A percentile compares a stretch with the other conserved stretches of the same genome.
Conservation (phyloP, 2,797 vertebrate species). For the Diglossa cyanea region DNA sequence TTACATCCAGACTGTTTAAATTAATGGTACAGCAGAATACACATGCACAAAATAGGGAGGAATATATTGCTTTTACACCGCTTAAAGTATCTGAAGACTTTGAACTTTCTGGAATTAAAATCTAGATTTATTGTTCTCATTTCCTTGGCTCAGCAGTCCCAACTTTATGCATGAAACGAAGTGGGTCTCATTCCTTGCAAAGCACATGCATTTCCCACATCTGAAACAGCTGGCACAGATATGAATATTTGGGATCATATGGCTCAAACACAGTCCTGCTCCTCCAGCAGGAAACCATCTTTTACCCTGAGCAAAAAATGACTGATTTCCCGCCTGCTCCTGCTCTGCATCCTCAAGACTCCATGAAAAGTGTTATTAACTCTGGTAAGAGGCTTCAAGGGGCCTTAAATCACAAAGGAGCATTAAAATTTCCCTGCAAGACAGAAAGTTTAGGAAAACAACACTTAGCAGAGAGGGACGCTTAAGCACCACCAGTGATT, state of each 20-base stretch:
- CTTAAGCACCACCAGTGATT: neutral
- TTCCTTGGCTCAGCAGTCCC: constrained; percentile 16
- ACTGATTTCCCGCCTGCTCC: neutral
- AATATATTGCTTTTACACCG: constrained; percentile 30
- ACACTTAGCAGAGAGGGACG: neutral
- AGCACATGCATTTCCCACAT: constrained; percentile 49
- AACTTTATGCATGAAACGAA: neutral
- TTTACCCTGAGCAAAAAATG: constrained; percentile 3
- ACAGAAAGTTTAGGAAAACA: neutral
- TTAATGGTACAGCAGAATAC: constrained; percentile 33
- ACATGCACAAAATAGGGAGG: neutral
- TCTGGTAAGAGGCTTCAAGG: neutral
- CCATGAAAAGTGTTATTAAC: neutral
- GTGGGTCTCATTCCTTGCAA: constrained; percentile 42
- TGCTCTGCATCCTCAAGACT: neutral
- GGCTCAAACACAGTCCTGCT: constrained; percentile 10
- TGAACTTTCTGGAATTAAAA: constrained; percentile 12
- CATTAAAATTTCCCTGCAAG: neutral
- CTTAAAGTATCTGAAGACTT: constrained; percentile 23
- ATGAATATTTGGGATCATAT: constrained; percentile 25
- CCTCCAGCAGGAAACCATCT: constrained; percentile 58
- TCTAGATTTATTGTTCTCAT: constrained; percentile 30
- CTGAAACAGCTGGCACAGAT: constrained; percentile 52
- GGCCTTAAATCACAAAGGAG: neutral
- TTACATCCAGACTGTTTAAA: constrained; percentile 58